Evolutionary conservation across 2,888 invertebrate species (phyloP).

Genomic region (Caradrina kadenii): DNA sequence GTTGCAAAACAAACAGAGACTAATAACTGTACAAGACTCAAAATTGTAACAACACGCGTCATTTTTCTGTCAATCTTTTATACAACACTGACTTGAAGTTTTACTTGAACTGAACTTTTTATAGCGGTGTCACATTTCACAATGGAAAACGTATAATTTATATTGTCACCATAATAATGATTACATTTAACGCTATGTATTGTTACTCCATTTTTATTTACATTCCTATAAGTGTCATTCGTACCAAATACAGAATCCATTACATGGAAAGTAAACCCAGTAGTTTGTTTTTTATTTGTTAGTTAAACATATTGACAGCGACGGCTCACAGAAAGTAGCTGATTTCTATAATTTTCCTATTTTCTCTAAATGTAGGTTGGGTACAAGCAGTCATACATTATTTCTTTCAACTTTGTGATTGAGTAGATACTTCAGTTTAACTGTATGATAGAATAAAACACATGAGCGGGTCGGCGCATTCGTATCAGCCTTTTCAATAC

Average conservation of each 20-base stretch:
- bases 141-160: constrained; percentile 23
- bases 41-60: constrained; percentile 8
- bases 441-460: too few relatives aligned
- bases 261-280: background rate
- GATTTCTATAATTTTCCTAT: background rate
- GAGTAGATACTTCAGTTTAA: too few relatives aligned
- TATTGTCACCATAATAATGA: constrained; percentile 7
- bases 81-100: background rate
- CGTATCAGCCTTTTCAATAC: too few relatives aligned
- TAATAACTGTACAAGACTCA: constrained; percentile 17
- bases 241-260: constrained; percentile 1
- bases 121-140: background rate
- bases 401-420: too few relatives aligned
- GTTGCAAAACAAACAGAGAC: constrained; percentile 8
- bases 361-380: background rate
- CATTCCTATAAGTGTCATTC: constrained; percentile 9
- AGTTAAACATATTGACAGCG: constrained; percentile 21
- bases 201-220: constrained; percentile 30
- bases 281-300: background rate
- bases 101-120: too few relatives aligned
- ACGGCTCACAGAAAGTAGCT: background rate
- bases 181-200: constrained; percentile 6
- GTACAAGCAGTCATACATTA: too few relatives aligned
- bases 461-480: too few relatives aligned
- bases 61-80: constrained; percentile 21